phyloP scores from a whole-genome alignment of 2,888 invertebrate species.

The Agriopis marginaria region DNA sequence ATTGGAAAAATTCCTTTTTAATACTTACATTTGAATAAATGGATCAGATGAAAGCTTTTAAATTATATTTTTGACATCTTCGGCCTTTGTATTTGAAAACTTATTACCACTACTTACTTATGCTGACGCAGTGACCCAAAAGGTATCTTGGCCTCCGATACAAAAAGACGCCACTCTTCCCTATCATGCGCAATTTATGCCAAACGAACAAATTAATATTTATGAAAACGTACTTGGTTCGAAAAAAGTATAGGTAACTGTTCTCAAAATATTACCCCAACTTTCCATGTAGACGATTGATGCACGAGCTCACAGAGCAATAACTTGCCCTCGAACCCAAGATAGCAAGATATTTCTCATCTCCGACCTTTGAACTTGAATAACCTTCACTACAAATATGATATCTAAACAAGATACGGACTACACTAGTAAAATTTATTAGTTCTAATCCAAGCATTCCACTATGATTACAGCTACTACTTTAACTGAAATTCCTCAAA shows the following conservation, averaged over 20 bases:
- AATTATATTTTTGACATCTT: neutral
- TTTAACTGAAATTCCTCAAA: neutral
- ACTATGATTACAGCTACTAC: neutral
- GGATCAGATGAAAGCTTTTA: neutral
- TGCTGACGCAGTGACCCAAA: too few relatives aligned
- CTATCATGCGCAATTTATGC: too few relatives aligned
- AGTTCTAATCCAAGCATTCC: neutral
- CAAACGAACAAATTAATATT: too few relatives aligned
- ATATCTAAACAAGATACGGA: neutral
- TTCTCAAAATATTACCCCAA: neutral
- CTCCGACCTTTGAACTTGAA: constrained; percentile 9
- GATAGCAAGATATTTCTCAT: constrained; percentile 15
- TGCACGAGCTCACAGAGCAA: constrained; percentile 3
- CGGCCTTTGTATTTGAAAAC: neutral
- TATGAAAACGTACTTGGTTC: too few relatives aligned
- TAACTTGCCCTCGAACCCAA: constrained; percentile 10
- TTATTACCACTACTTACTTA: too few relatives aligned
- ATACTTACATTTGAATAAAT: constrained; percentile 9
- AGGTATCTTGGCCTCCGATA: too few relatives aligned
- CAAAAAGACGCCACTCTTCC: too few relatives aligned
- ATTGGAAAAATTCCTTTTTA: constrained; percentile 30
- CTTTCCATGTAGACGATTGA: constrained; percentile 7
- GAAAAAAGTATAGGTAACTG: neutral
- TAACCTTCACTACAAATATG: constrained; percentile 5
- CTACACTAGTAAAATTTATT: neutral